These are phyloP conservation scores for Drymonia ruficornis DNA, from an alignment of 2,888 invertebrate species.

Conservation along the genomic window DNA sequence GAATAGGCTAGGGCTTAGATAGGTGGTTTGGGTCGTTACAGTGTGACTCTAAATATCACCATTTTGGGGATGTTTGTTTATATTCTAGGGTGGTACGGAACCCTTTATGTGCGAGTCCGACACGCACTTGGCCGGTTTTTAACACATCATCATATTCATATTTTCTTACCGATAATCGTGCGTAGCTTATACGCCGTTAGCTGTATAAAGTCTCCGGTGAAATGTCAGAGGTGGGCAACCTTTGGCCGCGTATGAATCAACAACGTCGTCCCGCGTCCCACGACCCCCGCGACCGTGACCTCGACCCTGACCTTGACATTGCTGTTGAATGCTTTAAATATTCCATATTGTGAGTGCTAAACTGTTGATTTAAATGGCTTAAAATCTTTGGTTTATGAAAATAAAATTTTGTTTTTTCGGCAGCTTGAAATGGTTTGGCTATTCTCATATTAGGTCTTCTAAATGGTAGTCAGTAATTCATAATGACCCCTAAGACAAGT, in stretches of 20 bases:
- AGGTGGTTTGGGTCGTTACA: no score
- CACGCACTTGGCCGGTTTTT: no score
- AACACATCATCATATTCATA: not conserved
- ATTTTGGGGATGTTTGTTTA: no score
- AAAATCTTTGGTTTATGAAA: not conserved
- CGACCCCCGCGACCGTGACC: slow-evolving; percentile 56
- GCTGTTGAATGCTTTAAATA: slow-evolving; percentile 41
- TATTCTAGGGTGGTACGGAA: no score
- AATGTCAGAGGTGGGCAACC: slow-evolving; percentile 74
- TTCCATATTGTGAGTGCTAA: slow-evolving; percentile 8
- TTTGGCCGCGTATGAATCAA: slow-evolving; percentile 64
- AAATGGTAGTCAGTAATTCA: no score
- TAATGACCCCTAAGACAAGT: no score
- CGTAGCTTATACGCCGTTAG: slow-evolving; percentile 16
- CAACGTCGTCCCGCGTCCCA: slow-evolving; percentile 65
- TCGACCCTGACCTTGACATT: slow-evolving; percentile 42
- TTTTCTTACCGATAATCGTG: slow-evolving; percentile 6
- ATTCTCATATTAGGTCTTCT: not conserved
- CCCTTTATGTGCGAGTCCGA: no score
- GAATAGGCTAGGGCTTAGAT: no score
- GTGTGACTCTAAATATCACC: no score
- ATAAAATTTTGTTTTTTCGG: not conserved
- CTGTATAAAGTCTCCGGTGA: slow-evolving; percentile 33
- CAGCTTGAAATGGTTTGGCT: not conserved
- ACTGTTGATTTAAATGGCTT: not conserved